Evolutionary conservation across 2,888 invertebrate species (phyloP).

Genomic region (Halictus quadricinctus): DNA sequence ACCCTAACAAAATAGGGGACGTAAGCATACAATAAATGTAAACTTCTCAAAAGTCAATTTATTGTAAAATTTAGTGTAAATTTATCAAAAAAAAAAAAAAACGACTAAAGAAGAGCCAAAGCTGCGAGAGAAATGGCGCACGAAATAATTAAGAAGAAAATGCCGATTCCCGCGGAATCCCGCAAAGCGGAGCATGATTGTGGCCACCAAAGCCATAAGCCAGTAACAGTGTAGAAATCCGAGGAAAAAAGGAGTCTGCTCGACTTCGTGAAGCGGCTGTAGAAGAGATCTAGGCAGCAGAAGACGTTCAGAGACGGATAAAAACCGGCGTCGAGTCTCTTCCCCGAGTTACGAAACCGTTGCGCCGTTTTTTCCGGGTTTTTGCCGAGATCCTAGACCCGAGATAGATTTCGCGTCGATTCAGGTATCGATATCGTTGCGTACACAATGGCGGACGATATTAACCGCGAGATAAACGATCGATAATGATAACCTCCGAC

Average conservation of each 20-base stretch:
- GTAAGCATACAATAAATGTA: too few species aligned
- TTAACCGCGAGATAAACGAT: constrained; percentile 4
- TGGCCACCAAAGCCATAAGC: background rate
- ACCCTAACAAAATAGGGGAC: too few species aligned
- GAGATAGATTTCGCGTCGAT: constrained; percentile 1
- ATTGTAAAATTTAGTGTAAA: too few species aligned
- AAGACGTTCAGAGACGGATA: background rate
- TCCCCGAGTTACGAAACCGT: constrained; percentile 18
- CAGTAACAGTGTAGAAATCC: background rate
- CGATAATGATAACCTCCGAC: constrained; percentile 18
- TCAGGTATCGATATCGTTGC: background rate
- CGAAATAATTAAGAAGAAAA: background rate
- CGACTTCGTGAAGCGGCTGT: background rate
- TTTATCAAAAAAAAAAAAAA: too few species aligned
- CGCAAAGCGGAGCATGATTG: background rate
- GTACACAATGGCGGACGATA: background rate
- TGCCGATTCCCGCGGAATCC: background rate
- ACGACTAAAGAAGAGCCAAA: too few species aligned
- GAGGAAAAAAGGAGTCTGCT: background rate
- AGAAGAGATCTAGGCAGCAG: background rate
- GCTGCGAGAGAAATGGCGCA: background rate
- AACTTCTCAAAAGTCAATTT: too few species aligned
- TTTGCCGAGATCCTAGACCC: background rate
- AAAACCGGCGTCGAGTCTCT: constrained; percentile 3
- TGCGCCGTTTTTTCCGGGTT: background rate